Evolutionary conservation across 1,140 invertebrate species (phyloP), one percentile per base, ranked within the genome.

Genomic region (Ceratosolen solmsi): DNA sequence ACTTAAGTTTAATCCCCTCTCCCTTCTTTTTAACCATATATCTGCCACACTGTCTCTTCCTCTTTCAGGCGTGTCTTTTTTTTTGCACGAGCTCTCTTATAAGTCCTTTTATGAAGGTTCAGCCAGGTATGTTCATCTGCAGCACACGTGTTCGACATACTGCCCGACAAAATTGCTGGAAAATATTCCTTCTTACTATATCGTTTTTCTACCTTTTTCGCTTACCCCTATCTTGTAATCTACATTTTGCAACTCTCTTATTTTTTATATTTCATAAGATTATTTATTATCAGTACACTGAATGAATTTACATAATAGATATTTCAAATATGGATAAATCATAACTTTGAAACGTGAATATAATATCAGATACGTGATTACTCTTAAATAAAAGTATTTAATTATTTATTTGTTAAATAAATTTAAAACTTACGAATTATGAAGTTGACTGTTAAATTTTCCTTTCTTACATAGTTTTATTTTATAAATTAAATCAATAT

Each of bases 141-240:
- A 30, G 7, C 70, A 49, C 78, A 80, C 70, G 56, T 80, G 70
- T 80, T 63, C 51, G 70, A 63, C 78, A 63, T 36, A 73, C 70
- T 30, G 38, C 17, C 33, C 25, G 4, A 58, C 7, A 41, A 70
- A 70, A 70, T 70, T 70, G 65, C 30, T 60, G 9, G 56, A 60
- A 41, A 58, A 63, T 63, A 27, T 20, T 63, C 30, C 17, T 15
- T 60, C 25, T 41, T 7, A 41, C 33, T 41, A 20, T n/a, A 41
- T 41, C n/a, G 11, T 8, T 25, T 70, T 33, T 25, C 36, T 17
- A n/a, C 36, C 38, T 36, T 36, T 58, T 36, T 27, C 30, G 15
- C 30, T 72, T 72, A 27, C 20, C 49, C n/a, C 27, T 49, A 20
- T 49, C 22, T 72, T 51, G 4, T 65, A n/a, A n/a, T 30, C 30